Conservation (phyloP, 2,113 vertebrate genomes). For the Cynoglossus semilaevis region DNA sequence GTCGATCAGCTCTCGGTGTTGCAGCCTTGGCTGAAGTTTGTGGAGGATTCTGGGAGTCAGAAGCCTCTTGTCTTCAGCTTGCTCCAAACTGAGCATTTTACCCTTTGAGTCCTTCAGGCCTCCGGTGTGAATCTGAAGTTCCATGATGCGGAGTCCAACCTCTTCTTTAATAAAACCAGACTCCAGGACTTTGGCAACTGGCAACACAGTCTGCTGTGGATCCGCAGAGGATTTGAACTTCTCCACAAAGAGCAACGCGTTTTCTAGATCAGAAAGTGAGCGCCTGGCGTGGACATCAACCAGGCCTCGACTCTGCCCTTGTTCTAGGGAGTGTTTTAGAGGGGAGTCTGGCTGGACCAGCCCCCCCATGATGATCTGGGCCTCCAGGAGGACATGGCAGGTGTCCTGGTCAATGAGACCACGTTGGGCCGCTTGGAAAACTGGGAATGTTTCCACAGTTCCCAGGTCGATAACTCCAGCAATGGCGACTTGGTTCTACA, state of each 20-base stretch:
- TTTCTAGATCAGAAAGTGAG: slow-evolving; percentile 78
- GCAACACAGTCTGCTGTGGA: slow-evolving; percentile 58
- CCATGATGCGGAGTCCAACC: slow-evolving; percentile 83
- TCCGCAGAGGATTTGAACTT: slow-evolving; percentile 30
- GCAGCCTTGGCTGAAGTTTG: slow-evolving; percentile 73
- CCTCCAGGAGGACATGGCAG: slow-evolving; percentile 83
- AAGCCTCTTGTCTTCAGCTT: slow-evolving; percentile 72
- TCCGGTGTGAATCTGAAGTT: slow-evolving; percentile 80
- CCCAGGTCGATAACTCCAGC: slow-evolving; percentile 94
- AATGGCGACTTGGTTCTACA: slow-evolving; percentile 80
- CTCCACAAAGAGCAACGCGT: slow-evolving; percentile 69
- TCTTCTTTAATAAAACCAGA: slow-evolving; percentile 79
- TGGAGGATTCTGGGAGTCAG: slow-evolving; percentile 66
- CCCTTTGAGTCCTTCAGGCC: slow-evolving; percentile 66
- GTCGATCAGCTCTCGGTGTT: slow-evolving; percentile 82
- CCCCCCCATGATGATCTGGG: slow-evolving; percentile 85
- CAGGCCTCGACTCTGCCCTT: slow-evolving; percentile 77
- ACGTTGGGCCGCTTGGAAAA: slow-evolving; percentile 87
- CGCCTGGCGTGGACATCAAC: slow-evolving; percentile 74
- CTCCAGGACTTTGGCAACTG: slow-evolving; percentile 78
- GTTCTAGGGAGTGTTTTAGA: slow-evolving; percentile 80
- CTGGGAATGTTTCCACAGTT: slow-evolving; percentile 90
- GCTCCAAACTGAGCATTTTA: slow-evolving; percentile 74
- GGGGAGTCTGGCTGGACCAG: slow-evolving; percentile 81
- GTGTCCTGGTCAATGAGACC: slow-evolving; percentile 97